Evolutionary conservation across 2,888 invertebrate species (phyloP).

Genomic region (Linyphia triangularis): DNA sequence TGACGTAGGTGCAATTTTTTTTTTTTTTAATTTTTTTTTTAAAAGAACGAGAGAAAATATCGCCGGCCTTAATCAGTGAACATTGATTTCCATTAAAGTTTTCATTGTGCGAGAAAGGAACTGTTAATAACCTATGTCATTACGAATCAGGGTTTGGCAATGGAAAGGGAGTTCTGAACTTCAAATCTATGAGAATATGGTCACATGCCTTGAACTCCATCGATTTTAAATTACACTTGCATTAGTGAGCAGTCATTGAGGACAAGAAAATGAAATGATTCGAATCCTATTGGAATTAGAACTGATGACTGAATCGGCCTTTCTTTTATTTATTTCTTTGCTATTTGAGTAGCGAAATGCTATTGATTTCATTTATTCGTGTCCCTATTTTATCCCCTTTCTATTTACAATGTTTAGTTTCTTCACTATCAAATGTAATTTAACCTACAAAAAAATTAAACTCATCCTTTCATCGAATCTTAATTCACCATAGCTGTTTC

Average conservation of each 20-base stretch:
- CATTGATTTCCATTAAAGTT: slow-evolving; percentile 70
- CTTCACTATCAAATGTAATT: background rate
- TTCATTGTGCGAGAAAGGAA: slow-evolving; percentile 48
- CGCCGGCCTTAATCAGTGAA: slow-evolving; percentile 49
- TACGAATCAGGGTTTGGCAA: slow-evolving; percentile 59
- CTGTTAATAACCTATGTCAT: slow-evolving; percentile 71
- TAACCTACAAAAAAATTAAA: too few species aligned
- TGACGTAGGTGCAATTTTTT: slow-evolving; percentile 41
- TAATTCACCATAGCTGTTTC: too few species aligned
- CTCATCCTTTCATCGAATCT: too few species aligned
- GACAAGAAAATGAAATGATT: slow-evolving; percentile 63
- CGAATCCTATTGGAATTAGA: slow-evolving; percentile 51
- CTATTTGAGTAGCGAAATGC: slow-evolving; percentile 8
- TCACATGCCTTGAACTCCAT: slow-evolving; percentile 63
- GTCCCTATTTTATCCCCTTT: background rate
- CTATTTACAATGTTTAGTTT: slow-evolving; percentile 13
- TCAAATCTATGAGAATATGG: slow-evolving; percentile 65
- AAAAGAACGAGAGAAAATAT: slow-evolving; percentile 20
- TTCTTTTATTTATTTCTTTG: background rate
- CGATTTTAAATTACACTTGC: slow-evolving; percentile 72
- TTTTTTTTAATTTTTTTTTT: too few species aligned
- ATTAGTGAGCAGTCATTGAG: slow-evolving; percentile 59
- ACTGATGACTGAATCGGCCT: slow-evolving; percentile 53
- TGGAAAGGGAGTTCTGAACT: background rate
- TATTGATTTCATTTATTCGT: slow-evolving; percentile 39